A percentile compares a stretch with the other conserved stretches of the same genome.
Evolutionary conservation across 1,140 invertebrate species (phyloP).

Genomic region (Ostrea denselamellosa): DNA sequence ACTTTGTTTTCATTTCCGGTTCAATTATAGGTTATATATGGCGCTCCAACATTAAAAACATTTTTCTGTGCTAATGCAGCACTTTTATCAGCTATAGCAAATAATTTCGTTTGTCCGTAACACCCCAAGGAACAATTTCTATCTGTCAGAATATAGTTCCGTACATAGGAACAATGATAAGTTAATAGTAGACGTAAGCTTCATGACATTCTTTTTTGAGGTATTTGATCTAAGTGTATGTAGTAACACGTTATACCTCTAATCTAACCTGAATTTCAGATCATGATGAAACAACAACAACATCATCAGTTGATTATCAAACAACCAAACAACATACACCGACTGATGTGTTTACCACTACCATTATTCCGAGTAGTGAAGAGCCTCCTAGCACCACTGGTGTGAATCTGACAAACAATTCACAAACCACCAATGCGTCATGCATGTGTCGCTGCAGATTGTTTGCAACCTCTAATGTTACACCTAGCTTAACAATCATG

Average conservation of each 20-base stretch:
- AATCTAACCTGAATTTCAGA: not conserved
- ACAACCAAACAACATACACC: not conserved
- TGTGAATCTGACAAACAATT: not conserved
- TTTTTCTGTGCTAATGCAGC: slow-evolving; percentile 49
- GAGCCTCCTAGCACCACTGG: not conserved
- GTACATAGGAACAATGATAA: too few species aligned
- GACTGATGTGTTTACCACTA: not conserved
- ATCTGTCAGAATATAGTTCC: too few species aligned
- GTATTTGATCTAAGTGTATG: not conserved
- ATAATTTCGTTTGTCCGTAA: too few species aligned
- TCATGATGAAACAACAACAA: not conserved
- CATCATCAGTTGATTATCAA: not conserved
- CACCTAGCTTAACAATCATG: not conserved
- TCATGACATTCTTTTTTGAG: not conserved
- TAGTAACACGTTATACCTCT: not conserved
- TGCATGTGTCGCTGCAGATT: not conserved
- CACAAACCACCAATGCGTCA: not conserved
- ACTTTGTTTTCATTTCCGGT: slow-evolving; percentile 52
- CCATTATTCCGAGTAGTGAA: too few species aligned
- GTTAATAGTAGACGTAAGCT: too few species aligned
- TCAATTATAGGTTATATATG: slow-evolving; percentile 53
- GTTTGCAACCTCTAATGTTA: not conserved
- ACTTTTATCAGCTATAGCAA: too few species aligned
- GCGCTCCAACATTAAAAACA: slow-evolving; percentile 50
- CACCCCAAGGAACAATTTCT: too few species aligned